Base-by-base conservation (phyloP, 2,888 invertebrate genomes). In the Papilio protenor region DNA sequence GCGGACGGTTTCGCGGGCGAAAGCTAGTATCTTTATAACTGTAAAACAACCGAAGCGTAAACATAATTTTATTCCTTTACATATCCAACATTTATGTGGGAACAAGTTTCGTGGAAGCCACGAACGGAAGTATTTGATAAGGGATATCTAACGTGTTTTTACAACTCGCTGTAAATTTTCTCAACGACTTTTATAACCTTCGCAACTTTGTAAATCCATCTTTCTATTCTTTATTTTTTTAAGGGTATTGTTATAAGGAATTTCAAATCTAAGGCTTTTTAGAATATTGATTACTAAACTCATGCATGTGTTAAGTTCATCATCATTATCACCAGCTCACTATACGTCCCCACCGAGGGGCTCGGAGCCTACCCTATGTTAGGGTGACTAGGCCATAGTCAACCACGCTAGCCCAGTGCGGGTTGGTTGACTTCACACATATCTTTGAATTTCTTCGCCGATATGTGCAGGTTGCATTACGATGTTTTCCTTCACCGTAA, bases 101-200 rank as follows among this genome's bases (percentile, higher is more conserved):
- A 66, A 66, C 40, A 66, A 66, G 66, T 66, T 66, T 33, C 64
- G 27, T 6, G 11, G 40, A 66, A 40, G 0, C 18, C 64, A 23
- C 52, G 27, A 71, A 18, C 47, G 71, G 71, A 71, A 71, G 71
- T 71, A 18, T 23, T 52, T 14, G 71, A 71, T 71, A 71, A 71
- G 27, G 27, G 27, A 52, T 71, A 71, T 71, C 71, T 49, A 14
- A 18, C 52, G 49, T 49, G 27, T 71, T 71, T 64, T 71, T 71
- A 71, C 71, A 71, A 71, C 71, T 49, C 27, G 71, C 52, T 49
- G 52, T 71, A 71, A 71, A 71, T 71, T 49, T 27, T 52, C 27
- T 18, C 27, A 64, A 64, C 64, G 33, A 64, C 64, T 40, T 64
- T n/a, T 64, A 18, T 64, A 64, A 40, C 33, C 64, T 64, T 64